phyloP scores from a whole-genome alignment of 2,888 invertebrate genomes.

The Mythimna vitellina region DNA sequence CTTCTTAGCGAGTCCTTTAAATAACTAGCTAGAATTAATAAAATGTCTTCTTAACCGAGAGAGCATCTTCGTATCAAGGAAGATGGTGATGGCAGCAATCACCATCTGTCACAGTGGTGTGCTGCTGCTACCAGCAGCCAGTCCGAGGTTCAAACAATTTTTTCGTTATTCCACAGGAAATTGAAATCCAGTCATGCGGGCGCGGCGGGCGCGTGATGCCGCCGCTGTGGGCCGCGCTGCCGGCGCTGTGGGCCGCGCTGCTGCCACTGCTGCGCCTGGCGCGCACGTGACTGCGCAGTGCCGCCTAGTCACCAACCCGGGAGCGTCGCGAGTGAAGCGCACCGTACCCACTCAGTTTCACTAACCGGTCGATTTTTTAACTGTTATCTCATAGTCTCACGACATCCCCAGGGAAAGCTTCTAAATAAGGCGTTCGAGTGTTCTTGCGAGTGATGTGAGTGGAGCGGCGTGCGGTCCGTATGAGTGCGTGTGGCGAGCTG shows the following conservation, averaged over 20 bases:
- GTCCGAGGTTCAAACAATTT: not conserved
- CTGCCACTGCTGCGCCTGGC: constrained; percentile 71
- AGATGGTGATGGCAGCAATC: not conserved
- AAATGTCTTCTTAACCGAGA: not conserved
- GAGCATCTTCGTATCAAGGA: not conserved
- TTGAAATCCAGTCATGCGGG: constrained; percentile 92
- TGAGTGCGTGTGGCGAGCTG: constrained; percentile 67
- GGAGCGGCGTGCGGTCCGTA: constrained; percentile 65
- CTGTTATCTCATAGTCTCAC: constrained; percentile 62
- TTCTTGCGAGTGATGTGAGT: constrained; percentile 74
- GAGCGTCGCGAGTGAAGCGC: constrained; percentile 64
- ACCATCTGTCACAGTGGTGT: not conserved
- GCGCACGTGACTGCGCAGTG: constrained; percentile 83
- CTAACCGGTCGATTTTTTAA: constrained; percentile 56
- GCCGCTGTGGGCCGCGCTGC: constrained; percentile 69
- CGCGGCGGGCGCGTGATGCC: constrained; percentile 80
- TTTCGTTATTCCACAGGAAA: constrained; percentile 87
- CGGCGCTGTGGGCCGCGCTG: constrained; percentile 71
- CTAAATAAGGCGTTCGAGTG: constrained; percentile 73
- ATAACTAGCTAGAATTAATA: not conserved
- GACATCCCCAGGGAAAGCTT: constrained; percentile 71
- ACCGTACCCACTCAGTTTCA: constrained; percentile 57
- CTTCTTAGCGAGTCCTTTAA: too few species aligned
- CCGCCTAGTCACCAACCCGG: constrained; percentile 53
- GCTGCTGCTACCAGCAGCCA: not conserved